phyloP scores from a whole-genome alignment of 2,888 invertebrate species.

The Epinotia nisella region DNA sequence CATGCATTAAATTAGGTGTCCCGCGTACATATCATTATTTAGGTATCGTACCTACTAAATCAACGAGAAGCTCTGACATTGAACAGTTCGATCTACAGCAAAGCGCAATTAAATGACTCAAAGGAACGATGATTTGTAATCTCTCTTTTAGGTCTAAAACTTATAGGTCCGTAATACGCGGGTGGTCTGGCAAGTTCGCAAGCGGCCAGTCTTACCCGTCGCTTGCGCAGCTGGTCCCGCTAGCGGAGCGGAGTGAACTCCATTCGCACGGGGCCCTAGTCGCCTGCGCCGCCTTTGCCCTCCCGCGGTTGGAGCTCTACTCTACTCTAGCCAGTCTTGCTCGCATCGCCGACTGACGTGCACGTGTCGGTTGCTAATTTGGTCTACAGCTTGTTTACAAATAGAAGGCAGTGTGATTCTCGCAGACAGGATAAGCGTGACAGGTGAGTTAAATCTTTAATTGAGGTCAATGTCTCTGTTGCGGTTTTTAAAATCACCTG shows the following conservation, averaged over 20 bases:
- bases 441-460: conserved; percentile 71
- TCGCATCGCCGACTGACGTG: conserved; percentile 61
- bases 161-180: conserved; percentile 47
- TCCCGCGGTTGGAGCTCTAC: conserved; percentile 24
- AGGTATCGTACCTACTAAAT: too few relatives aligned
- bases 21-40: not conserved
- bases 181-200: conserved; percentile 52
- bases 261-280: conserved; percentile 24
- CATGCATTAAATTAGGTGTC: not conserved
- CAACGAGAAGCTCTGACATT: too few relatives aligned
- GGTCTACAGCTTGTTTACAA: conserved; percentile 70
- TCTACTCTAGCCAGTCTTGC: conserved; percentile 63
- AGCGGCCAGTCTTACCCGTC: conserved; percentile 37
- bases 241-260: conserved; percentile 33
- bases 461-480: conserved; percentile 67
- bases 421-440: conserved; percentile 71
- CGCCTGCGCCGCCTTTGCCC: conserved; percentile 39
- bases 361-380: conserved; percentile 57
- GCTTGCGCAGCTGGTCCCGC: conserved; percentile 44
- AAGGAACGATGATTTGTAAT: not conserved
- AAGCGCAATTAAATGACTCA: too few relatives aligned
- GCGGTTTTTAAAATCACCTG: conserved; percentile 49
- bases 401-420: conserved; percentile 67
- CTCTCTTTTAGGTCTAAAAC: not conserved
- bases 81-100: too few relatives aligned